Percentiles rank a stretch among this genome's conserved stretches.
phyloP scores from a whole-genome alignment of 2,797 vertebrate species.

The Kryptolebias ocellatus region DNA sequence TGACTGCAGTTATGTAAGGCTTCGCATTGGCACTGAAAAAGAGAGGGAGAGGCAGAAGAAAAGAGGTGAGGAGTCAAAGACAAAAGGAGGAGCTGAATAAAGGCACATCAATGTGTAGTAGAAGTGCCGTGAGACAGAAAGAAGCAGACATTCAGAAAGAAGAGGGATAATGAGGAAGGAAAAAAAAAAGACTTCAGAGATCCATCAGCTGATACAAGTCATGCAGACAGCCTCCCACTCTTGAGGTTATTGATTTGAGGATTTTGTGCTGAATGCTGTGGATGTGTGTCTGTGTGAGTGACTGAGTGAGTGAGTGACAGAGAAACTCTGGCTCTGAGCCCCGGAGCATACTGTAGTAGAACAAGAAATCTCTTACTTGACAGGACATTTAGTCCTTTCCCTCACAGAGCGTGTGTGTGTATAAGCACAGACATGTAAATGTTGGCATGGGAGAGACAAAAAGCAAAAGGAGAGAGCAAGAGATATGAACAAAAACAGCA shows the following conservation, averaged over 20 bases:
- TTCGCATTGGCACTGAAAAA: constrained; percentile 5
- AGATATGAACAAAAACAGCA: no score
- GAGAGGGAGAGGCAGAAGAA: constrained; percentile 4
- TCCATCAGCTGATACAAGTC: constrained; percentile 61
- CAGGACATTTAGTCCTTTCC: constrained; percentile 34
- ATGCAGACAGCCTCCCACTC: constrained; percentile 58
- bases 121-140: constrained; percentile 6
- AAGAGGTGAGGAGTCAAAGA: constrained; percentile 11
- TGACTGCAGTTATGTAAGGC: constrained; percentile 42
- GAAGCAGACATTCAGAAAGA: constrained; percentile 21
- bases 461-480: background rate
- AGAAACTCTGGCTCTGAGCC: constrained; percentile 54
- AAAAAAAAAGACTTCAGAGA: constrained; percentile 35
- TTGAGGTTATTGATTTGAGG: constrained; percentile 54
- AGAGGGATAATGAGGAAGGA: constrained; percentile 15
- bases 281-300: constrained; percentile 20
- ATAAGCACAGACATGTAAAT: background rate
- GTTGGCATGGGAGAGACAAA: background rate
- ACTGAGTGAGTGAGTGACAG: constrained; percentile 36
- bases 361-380: constrained; percentile 53
- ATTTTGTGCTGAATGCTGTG: constrained; percentile 30
- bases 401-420: constrained; percentile 3
- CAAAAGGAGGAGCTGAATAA: constrained; percentile 5
- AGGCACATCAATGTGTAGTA: constrained; percentile 47
- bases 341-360: constrained; percentile 50